phyloP scores from a whole-genome alignment of 2,888 invertebrate genomes.

The Elmis aenea region DNA sequence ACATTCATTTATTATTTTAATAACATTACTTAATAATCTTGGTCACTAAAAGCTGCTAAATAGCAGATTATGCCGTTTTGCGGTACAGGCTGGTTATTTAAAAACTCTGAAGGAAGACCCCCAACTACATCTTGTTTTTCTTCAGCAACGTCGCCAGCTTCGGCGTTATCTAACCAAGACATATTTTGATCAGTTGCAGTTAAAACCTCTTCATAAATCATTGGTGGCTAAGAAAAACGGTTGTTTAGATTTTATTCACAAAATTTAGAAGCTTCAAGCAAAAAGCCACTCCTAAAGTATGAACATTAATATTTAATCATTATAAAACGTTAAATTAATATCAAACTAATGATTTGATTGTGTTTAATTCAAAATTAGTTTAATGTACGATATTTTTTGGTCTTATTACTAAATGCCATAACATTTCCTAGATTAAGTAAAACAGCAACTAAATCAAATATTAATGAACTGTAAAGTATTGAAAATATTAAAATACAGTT shows the following conservation, averaged over 20 bases:
- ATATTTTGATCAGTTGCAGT: constrained; percentile 35
- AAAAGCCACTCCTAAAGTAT: background rate
- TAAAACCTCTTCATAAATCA: constrained; percentile 42
- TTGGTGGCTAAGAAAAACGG: constrained; percentile 31
- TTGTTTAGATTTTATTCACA: background rate
- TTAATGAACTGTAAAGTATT: too few species aligned
- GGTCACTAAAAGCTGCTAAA: constrained; percentile 39
- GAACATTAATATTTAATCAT: background rate
- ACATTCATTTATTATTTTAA: constrained; percentile 1
- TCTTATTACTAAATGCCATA: too few species aligned
- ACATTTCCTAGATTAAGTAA: too few species aligned
- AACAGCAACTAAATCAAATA: too few species aligned
- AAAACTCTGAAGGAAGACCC: constrained; percentile 31
- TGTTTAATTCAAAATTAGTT: too few species aligned
- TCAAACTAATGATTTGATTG: too few species aligned
- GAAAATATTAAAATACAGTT: too few species aligned
- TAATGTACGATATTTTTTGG: too few species aligned
- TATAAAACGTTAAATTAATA: too few species aligned
- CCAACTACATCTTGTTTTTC: constrained; percentile 9
- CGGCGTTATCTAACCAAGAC: constrained; percentile 33
- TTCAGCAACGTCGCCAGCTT: constrained; percentile 9
- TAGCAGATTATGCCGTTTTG: constrained; percentile 38
- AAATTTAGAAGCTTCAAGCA: background rate
- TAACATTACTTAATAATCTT: constrained; percentile 20
- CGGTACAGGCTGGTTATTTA: constrained; percentile 36